Evolutionary conservation across 2,888 invertebrate species (phyloP).

Genomic region (Orchesella flavescens): DNA sequence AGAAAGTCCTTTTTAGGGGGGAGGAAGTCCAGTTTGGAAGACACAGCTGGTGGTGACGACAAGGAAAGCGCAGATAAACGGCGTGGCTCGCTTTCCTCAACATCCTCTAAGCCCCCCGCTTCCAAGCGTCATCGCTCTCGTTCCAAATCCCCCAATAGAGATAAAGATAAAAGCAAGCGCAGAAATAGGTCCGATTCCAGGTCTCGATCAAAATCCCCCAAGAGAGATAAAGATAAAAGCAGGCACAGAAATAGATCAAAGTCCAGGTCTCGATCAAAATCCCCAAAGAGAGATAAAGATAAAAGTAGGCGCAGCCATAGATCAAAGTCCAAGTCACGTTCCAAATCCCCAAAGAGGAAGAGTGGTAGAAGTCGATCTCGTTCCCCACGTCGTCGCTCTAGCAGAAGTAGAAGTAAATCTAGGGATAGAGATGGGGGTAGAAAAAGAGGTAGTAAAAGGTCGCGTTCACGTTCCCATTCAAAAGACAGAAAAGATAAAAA

Average conservation of each 20-base stretch:
- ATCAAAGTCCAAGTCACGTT: constrained; percentile 22
- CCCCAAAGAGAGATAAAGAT: neutral
- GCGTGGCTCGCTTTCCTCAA: constrained; percentile 27
- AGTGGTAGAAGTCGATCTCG: neutral
- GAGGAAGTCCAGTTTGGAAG: too few relatives aligned
- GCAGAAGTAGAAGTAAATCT: constrained; percentile 1
- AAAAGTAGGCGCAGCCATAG: neutral
- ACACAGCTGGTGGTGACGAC: neutral
- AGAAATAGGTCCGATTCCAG: constrained; percentile 21
- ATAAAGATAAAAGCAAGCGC: neutral
- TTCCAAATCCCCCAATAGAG: constrained; percentile 5
- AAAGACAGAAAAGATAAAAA: neutral
- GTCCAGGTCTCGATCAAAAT: neutral
- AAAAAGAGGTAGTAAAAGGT: neutral
- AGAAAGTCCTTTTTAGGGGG: neutral
- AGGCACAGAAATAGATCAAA: constrained; percentile 8
- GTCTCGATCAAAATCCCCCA: neutral
- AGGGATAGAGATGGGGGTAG: neutral
- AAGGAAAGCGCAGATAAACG: constrained; percentile 8
- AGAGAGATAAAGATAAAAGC: neutral
- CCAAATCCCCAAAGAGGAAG: neutral
- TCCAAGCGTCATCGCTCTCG: constrained; percentile 31
- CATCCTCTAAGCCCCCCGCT: neutral
- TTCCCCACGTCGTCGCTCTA: too few relatives aligned
- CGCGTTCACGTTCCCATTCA: constrained; percentile 30